Evolutionary conservation across 2,797 vertebrate genomes (phyloP).

Genomic region (Parambassis ranga): DNA sequence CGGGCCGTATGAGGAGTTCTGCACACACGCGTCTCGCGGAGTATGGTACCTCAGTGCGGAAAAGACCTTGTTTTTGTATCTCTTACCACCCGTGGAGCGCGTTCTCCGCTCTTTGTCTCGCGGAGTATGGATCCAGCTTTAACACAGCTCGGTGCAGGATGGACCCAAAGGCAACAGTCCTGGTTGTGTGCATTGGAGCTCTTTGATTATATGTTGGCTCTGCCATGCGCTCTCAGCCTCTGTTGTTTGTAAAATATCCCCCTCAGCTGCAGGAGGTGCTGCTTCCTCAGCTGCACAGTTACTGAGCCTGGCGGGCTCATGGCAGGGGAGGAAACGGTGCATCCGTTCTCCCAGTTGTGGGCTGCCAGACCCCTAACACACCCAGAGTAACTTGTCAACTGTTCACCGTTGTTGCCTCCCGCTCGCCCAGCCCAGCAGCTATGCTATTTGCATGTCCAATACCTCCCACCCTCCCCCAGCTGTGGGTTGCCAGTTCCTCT

Average conservation of each 20-base stretch:
- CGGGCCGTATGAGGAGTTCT: too few relatives aligned
- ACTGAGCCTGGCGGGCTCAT: not conserved
- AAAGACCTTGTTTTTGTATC: too few relatives aligned
- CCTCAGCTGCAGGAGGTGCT: constrained; percentile 18
- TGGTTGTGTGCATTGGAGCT: not conserved
- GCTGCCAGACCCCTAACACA: constrained; percentile 26
- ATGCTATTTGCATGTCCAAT: constrained; percentile 12
- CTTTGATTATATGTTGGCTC: not conserved
- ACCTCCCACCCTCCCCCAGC: constrained; percentile 8
- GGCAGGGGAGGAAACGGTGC: not conserved
- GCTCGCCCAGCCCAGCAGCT: constrained; percentile 14
- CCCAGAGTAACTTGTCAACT: constrained; percentile 31
- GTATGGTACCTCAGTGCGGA: too few relatives aligned
- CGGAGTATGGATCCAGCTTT: too few relatives aligned
- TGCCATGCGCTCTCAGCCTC: not conserved
- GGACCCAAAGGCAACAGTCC: not conserved
- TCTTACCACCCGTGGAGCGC: too few relatives aligned
- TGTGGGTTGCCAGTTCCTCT: constrained; percentile 49
- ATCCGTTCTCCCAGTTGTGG: constrained; percentile 18
- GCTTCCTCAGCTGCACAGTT: not conserved
- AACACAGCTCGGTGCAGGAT: too few relatives aligned
- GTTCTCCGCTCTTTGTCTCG: too few relatives aligned
- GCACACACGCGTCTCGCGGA: too few relatives aligned
- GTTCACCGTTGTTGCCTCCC: constrained; percentile 13
- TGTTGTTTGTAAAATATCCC: constrained; percentile 6